phyloP scores from a whole-genome alignment of 2,888 invertebrate genomes.

The Drosophila recens region DNA sequence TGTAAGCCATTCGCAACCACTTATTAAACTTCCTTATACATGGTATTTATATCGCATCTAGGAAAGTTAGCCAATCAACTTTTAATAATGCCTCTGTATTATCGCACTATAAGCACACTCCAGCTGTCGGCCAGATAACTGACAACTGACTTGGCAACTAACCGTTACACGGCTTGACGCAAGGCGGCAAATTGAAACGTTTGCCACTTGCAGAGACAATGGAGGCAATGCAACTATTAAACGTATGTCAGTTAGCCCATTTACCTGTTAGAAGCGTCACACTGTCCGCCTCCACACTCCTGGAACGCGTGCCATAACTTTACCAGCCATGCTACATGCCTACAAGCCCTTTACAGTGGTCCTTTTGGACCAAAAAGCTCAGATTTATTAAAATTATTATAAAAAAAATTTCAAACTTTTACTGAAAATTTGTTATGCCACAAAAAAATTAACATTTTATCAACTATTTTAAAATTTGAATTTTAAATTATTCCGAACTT shows the following conservation, averaged over 20 bases:
- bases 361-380: no score
- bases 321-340: slow-evolving; percentile 40
- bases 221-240: slow-evolving; percentile 18
- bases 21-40: no score
- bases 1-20: no score
- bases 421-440: no score
- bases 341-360: slow-evolving; percentile 34
- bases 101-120: not conserved
- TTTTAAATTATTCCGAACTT: no score
- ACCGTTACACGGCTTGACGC: slow-evolving; percentile 51
- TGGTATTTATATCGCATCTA: not conserved
- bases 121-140: not conserved
- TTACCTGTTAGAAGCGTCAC: slow-evolving; percentile 47
- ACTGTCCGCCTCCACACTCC: slow-evolving; percentile 29
- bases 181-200: slow-evolving; percentile 53
- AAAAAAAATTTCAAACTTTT: no score
- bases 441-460: no score
- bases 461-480: no score
- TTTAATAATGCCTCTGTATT: not conserved
- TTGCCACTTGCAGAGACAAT: slow-evolving; percentile 27
- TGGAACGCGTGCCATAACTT: slow-evolving; percentile 63
- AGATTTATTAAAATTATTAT: no score
- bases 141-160: slow-evolving; percentile 48
- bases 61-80: not conserved
- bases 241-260: slow-evolving; percentile 25